Percentiles rank a stretch among this genome's conserved stretches.
phyloP scores from a whole-genome alignment of 2,797 vertebrate species.

The Meda fulgida region DNA sequence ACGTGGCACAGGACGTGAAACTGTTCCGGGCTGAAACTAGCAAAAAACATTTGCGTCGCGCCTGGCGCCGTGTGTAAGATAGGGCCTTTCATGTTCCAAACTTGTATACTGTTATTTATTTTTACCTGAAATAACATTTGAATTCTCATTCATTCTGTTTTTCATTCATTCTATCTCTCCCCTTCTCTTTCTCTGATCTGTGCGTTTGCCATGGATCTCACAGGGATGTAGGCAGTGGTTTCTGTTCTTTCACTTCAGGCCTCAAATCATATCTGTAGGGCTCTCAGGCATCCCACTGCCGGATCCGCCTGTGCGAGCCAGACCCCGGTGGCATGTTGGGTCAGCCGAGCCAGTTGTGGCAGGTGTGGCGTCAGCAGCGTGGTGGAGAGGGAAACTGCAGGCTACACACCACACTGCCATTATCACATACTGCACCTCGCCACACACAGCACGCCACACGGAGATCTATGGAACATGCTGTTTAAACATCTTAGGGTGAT shows the following conservation, averaged over 20 bases:
- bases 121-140: too few relatives aligned
- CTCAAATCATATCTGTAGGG: constrained; percentile 49
- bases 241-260: constrained; percentile 42
- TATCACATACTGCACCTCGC: constrained; percentile 31
- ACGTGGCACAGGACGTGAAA: too few relatives aligned
- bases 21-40: too few relatives aligned
- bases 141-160: too few relatives aligned
- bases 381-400: constrained; percentile 63
- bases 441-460: constrained; percentile 57
- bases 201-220: constrained; percentile 18
- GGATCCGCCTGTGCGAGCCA: constrained; percentile 36
- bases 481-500: constrained; percentile 24
- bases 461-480: constrained; percentile 37
- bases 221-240: constrained; percentile 48
- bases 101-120: too few relatives aligned
- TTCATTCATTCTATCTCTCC: background rate
- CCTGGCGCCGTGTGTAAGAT: too few relatives aligned
- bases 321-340: constrained; percentile 68
- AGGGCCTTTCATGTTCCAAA: too few relatives aligned
- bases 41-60: too few relatives aligned
- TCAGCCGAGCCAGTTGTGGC: constrained; percentile 72
- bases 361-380: constrained; percentile 72
- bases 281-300: constrained; percentile 40
- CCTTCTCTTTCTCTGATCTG: constrained; percentile 19
- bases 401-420: constrained; percentile 58